Percentiles rank a stretch among this genome's conserved stretches.
These are phyloP conservation scores for Zosterops borbonicus DNA, from an alignment of 2,113 vertebrate genomes.

Conservation along the genomic window DNA sequence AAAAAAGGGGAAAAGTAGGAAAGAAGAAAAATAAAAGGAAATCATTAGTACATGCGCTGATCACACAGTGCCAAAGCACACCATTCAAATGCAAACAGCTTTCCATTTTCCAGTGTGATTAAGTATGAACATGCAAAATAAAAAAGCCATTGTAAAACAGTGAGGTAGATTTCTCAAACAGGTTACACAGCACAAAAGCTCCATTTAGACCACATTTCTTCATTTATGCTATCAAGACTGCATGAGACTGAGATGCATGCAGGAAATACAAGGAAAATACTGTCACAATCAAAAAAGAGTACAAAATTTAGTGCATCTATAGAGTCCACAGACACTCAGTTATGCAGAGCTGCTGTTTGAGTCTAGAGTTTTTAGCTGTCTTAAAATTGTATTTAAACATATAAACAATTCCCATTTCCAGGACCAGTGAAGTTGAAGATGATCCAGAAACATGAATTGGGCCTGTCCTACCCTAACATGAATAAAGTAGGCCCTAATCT, in stretches of 20 bases:
- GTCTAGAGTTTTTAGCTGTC: background rate
- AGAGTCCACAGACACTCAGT: slow-evolving; percentile 73
- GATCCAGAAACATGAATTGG: background rate
- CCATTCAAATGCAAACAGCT: slow-evolving; percentile 78
- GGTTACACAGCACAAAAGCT: slow-evolving; percentile 69
- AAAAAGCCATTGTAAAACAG: slow-evolving; percentile 72
- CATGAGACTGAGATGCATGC: slow-evolving; percentile 71
- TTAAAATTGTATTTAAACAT: background rate
- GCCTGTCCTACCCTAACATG: background rate
- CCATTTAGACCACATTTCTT: slow-evolving; percentile 53
- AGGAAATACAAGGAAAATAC: slow-evolving; percentile 60
- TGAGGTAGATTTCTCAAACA: slow-evolving; percentile 65
- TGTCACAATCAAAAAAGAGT: slow-evolving; percentile 53
- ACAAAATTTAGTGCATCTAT: slow-evolving; percentile 44
- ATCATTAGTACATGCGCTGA: slow-evolving; percentile 85
- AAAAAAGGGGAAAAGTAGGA: slow-evolving; percentile 75
- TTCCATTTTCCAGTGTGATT: slow-evolving; percentile 77
- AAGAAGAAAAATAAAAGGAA: slow-evolving; percentile 86
- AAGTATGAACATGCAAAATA: slow-evolving; percentile 77
- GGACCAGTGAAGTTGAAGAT: background rate
- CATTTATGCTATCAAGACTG: slow-evolving; percentile 59
- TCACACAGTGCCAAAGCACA: slow-evolving; percentile 81
- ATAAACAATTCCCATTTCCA: background rate
- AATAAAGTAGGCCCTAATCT: background rate
- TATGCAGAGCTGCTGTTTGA: slow-evolving; percentile 15